Conservation (phyloP, 2,888 invertebrate species). For the Boloria selene region DNA sequence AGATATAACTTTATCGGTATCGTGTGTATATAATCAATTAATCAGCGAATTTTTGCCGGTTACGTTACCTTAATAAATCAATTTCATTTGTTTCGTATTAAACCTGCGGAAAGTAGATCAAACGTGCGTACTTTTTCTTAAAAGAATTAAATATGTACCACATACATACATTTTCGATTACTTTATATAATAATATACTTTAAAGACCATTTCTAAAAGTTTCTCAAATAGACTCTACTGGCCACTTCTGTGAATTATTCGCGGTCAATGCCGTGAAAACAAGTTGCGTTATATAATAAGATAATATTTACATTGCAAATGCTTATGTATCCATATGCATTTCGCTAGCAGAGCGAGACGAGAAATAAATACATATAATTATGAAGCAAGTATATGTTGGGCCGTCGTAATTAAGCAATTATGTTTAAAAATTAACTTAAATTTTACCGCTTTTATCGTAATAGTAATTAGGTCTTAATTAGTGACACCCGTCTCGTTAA, state of each 20-base stretch:
- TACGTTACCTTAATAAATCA: too few species aligned
- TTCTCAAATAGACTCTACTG: not conserved
- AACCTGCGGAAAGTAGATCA: too few species aligned
- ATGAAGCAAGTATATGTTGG: not conserved
- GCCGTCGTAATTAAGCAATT: constrained; percentile 1
- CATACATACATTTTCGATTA: too few species aligned
- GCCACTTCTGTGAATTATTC: constrained; percentile 4
- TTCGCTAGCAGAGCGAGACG: constrained; percentile 34
- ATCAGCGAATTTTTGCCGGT: too few species aligned
- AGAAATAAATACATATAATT: constrained; percentile 5
- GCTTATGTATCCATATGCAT: constrained; percentile 34
- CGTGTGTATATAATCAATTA: too few species aligned
- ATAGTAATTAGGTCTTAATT: not conserved
- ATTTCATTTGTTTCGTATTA: too few species aligned
- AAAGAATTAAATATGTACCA: too few species aligned
- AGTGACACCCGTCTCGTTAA: not conserved
- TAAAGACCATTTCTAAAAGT: too few species aligned
- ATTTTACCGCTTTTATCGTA: not conserved
- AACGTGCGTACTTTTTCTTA: too few species aligned
- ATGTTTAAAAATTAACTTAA: not conserved
- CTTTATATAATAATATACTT: too few species aligned
- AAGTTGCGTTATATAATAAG: constrained; percentile 28
- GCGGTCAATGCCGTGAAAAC: constrained; percentile 38
- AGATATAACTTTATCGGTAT: too few species aligned
- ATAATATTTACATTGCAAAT: constrained; percentile 33